A percentile compares a stretch with the other conserved stretches of the same genome.
phyloP scores from a whole-genome alignment of 2,113 vertebrate genomes.

The Callospermophilus lateralis region DNA sequence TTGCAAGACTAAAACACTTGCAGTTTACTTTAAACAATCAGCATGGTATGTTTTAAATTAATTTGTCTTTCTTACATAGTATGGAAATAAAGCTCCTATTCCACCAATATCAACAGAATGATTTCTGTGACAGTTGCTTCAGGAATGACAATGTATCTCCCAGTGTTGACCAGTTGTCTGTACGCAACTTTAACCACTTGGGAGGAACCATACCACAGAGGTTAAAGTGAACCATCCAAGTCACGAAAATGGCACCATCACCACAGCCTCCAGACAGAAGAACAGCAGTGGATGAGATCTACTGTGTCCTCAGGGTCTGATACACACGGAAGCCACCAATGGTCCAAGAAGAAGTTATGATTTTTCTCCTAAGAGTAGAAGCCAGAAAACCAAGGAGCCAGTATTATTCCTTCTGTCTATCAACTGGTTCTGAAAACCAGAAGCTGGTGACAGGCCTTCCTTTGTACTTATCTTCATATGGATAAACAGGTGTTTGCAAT shows the following conservation, averaged over 20 bases:
- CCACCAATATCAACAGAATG: not conserved
- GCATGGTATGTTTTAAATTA: not conserved
- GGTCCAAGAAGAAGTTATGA: rapidly evolving
- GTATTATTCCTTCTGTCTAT: not conserved
- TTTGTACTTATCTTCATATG: not conserved
- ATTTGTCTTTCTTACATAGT: not conserved
- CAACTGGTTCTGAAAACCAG: not conserved
- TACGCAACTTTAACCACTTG: not conserved
- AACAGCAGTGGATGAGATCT: not conserved
- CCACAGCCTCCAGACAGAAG: not conserved
- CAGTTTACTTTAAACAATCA: not conserved
- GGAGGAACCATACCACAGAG: not conserved
- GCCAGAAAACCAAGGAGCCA: not conserved
- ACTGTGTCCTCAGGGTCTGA: not conserved
- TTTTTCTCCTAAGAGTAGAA: not conserved
- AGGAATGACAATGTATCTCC: not conserved
- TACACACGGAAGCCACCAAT: not conserved
- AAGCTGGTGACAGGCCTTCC: not conserved
- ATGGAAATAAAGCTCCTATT: not conserved
- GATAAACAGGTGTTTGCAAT: not conserved
- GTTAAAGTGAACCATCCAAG: not conserved
- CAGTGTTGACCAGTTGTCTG: not conserved
- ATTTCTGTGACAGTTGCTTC: not conserved
- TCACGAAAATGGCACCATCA: not conserved
- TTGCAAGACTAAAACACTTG: not conserved